These are phyloP conservation scores for Andrena bucephala DNA, from an alignment of 2,888 invertebrate species.

Conservation along the genomic window DNA sequence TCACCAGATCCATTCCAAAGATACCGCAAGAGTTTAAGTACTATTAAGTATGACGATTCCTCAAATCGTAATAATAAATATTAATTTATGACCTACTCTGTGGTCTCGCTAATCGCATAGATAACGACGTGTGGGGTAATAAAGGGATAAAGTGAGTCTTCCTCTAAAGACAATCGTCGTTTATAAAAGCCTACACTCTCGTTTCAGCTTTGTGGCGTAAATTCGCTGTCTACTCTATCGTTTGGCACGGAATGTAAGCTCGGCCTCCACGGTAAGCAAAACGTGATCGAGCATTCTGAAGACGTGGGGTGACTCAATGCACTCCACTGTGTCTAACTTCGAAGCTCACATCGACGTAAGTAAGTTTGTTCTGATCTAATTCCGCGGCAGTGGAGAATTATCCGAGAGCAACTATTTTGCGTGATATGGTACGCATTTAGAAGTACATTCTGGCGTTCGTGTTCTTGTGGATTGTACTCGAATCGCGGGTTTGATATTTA, in stretches of 20 bases:
- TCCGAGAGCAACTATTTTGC: not conserved
- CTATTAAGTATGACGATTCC: not conserved
- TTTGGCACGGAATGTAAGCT: not conserved
- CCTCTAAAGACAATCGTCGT: too few relatives aligned
- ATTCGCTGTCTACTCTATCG: too few relatives aligned
- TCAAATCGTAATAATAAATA: not conserved
- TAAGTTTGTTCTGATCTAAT: not conserved
- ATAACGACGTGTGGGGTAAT: not conserved
- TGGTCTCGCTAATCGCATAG: not conserved
- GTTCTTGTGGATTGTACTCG: not conserved
- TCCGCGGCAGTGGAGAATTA: not conserved
- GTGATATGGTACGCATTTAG: not conserved
- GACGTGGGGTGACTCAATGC: not conserved
- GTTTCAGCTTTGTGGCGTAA: not conserved
- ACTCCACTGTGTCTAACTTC: not conserved
- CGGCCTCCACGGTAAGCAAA: conserved; percentile 1
- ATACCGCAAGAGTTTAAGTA: not conserved
- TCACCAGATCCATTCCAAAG: too few relatives aligned
- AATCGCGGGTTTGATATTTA: not conserved
- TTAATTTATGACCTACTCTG: not conserved
- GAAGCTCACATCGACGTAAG: not conserved
- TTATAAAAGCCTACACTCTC: not conserved
- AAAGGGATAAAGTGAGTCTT: not conserved
- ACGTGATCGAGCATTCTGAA: not conserved
- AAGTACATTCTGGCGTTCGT: not conserved